Evolutionary conservation across 37 sponge, comb jelly and placozoan species (phyloP).

Genomic region (Crambe crambe): DNA sequence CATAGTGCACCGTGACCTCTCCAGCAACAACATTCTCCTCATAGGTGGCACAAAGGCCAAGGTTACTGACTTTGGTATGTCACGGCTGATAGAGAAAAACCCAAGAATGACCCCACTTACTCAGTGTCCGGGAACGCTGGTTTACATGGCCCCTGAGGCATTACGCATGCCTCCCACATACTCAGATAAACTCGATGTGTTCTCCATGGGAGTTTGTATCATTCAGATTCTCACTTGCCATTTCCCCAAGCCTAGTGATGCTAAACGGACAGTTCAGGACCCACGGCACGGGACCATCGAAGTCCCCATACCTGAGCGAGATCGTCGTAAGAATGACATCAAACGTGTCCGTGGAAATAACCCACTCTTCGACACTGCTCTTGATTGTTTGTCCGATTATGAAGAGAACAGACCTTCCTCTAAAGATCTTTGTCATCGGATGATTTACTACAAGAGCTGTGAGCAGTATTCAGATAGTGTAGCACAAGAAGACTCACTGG

Average conservation of each 20-base stretch:
- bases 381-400: slow-evolving; percentile 16
- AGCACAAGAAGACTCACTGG: neutral
- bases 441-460: slow-evolving; percentile 9
- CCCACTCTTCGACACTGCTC: slow-evolving; percentile 11
- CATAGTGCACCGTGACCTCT: slow-evolving; percentile 57
- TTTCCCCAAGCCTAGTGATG: slow-evolving; percentile 30
- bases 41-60: slow-evolving; percentile 23
- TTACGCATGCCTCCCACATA: slow-evolving; percentile 26
- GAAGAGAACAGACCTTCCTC: slow-evolving; percentile 22
- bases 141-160: slow-evolving; percentile 62
- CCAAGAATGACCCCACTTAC: slow-evolving; percentile 10
- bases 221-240: slow-evolving; percentile 43
- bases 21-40: slow-evolving; percentile 49
- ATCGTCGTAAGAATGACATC: slow-evolving; percentile 40
- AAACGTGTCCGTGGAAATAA: neutral
- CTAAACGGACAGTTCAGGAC: slow-evolving; percentile 6
- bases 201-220: slow-evolving; percentile 42
- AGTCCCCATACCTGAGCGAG: slow-evolving; percentile 33
- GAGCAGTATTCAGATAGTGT: slow-evolving; percentile 23
- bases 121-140: slow-evolving; percentile 40
- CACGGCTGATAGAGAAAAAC: slow-evolving; percentile 9
- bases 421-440: slow-evolving; percentile 7
- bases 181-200: slow-evolving; percentile 33
- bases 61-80: slow-evolving; percentile 53
- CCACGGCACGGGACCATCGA: slow-evolving; percentile 9